phyloP scores from a whole-genome alignment of 2,797 vertebrate species.

The Botia kubotai region DNA sequence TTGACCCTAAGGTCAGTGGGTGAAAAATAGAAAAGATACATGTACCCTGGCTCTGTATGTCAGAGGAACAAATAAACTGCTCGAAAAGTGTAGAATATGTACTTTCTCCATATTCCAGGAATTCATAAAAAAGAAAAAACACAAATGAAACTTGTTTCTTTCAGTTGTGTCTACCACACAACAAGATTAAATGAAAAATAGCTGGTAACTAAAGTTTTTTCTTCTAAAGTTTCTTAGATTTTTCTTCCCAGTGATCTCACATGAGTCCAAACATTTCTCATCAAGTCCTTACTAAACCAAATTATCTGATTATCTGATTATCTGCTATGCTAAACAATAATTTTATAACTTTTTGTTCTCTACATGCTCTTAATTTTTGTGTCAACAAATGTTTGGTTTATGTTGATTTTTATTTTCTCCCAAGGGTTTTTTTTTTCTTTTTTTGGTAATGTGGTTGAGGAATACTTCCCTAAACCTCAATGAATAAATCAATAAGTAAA shows the following conservation, averaged over 20 bases:
- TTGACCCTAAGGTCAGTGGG: not conserved
- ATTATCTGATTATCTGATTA: no score
- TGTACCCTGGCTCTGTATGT: not conserved
- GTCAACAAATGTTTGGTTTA: not conserved
- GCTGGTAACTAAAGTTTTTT: no score
- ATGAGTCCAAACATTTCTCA: no score
- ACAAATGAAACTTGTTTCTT: no score
- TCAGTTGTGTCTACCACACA: no score
- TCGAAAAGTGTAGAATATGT: not conserved
- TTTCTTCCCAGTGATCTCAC: no score
- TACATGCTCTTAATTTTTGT: not conserved
- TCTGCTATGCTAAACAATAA: not conserved
- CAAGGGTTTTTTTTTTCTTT: not conserved
- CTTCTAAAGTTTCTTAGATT: no score
- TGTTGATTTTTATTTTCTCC: not conserved
- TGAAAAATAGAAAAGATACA: not conserved
- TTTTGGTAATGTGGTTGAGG: not conserved
- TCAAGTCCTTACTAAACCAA: no score
- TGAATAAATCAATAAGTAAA: slow-evolving; percentile 12
- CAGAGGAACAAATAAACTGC: not conserved
- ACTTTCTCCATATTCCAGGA: not conserved
- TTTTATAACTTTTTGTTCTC: not conserved
- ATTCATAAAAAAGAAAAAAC: no score
- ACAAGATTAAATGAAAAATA: no score
- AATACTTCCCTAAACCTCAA: not conserved